Conservation (phyloP, 2,113 vertebrate genomes). For the Stictonetta naevosa region DNA sequence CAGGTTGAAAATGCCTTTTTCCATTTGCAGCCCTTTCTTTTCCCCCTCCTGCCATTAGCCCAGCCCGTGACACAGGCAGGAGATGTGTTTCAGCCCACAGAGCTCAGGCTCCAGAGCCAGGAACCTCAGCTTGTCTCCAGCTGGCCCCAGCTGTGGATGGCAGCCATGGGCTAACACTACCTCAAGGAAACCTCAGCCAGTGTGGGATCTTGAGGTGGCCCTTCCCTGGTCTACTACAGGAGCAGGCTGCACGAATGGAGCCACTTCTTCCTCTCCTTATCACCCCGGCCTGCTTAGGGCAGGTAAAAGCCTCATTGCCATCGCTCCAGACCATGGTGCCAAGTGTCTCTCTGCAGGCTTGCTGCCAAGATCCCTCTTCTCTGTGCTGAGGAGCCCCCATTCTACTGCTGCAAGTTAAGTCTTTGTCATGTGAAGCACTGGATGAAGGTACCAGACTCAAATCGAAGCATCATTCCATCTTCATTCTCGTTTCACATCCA, state of each 20-base stretch:
- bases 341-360: not conserved
- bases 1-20: slow-evolving; percentile 39
- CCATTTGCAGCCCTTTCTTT: not conserved
- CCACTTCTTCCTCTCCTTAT: not conserved
- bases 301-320: not conserved
- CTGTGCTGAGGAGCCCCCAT: not conserved
- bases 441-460: not conserved
- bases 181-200: not conserved
- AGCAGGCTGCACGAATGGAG: not conserved
- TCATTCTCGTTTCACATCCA: not conserved
- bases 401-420: not conserved
- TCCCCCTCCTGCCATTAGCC: not conserved
- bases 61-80: not conserved
- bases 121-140: not conserved
- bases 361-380: not conserved
- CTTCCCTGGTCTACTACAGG: not conserved
- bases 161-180: not conserved
- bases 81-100: not conserved
- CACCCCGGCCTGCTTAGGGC: not conserved
- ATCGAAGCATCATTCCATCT: not conserved
- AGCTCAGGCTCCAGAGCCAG: not conserved
- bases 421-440: not conserved
- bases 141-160: not conserved
- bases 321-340: not conserved
- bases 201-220: accelerated